A percentile compares a stretch with the other conserved stretches of the same genome.
phyloP scores from a whole-genome alignment of 2,113 vertebrate species.

The Gobiocypris rarus region DNA sequence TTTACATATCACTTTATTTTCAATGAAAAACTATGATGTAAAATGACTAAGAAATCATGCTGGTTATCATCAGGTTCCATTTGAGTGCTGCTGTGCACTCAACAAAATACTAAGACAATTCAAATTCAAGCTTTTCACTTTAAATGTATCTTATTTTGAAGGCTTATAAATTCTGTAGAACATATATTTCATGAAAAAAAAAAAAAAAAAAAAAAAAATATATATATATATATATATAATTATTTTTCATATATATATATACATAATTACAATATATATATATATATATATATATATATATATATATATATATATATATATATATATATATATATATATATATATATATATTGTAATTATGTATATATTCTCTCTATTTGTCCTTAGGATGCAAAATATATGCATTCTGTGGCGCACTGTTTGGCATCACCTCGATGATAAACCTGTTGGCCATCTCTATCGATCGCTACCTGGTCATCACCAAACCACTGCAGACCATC shows the following conservation, averaged over 20 bases:
- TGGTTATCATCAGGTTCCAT: no score
- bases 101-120: background rate
- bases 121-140: background rate
- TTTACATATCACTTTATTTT: background rate
- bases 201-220: no score
- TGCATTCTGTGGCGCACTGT: slow-evolving; percentile 92
- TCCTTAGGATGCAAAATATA: slow-evolving; percentile 88
- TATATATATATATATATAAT: no score
- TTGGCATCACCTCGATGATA: slow-evolving; percentile 94
- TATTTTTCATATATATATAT: no score
- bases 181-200: background rate
- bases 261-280: no score
- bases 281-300: no score
- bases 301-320: no score
- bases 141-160: background rate
- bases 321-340: no score
- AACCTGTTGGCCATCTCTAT: slow-evolving; percentile 89
- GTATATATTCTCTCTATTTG: background rate
- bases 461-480: slow-evolving; percentile 93
- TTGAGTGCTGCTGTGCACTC: no score
- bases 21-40: no score
- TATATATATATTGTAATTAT: no score
- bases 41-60: no score
- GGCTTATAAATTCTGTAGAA: background rate
- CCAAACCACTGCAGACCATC: slow-evolving; percentile 84